phyloP scores from a whole-genome alignment of 2,113 vertebrate species.

The Alligator sinensis region DNA sequence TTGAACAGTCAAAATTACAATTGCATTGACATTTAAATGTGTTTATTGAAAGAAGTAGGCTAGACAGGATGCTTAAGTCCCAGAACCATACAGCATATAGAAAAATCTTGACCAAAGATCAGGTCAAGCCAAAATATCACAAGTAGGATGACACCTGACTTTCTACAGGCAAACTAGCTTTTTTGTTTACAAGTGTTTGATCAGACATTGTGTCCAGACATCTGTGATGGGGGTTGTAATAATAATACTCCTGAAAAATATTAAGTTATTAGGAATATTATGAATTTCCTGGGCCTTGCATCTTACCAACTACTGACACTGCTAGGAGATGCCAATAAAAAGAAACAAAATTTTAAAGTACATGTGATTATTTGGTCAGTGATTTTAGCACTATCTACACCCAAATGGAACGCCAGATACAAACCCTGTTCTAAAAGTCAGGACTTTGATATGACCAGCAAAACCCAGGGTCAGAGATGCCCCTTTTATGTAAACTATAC shows the following conservation, averaged over 20 bases:
- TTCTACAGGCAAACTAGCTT: background rate
- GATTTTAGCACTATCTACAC: background rate
- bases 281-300: too few species aligned
- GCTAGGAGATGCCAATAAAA: background rate
- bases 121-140: background rate
- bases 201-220: background rate
- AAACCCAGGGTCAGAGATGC: background rate
- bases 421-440: background rate
- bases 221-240: background rate
- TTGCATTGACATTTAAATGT: background rate
- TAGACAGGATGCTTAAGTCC: background rate
- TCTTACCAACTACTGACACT: too few species aligned
- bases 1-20: too few species aligned
- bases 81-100: background rate
- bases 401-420: background rate
- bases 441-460: background rate
- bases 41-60: background rate
- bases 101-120: background rate
- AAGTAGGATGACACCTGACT: background rate
- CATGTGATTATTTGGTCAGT: too few species aligned
- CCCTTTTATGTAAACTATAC: background rate
- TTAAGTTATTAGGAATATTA: background rate
- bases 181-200: background rate
- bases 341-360: background rate
- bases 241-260: background rate